Evolutionary conservation across 2,113 vertebrate genomes (phyloP), one percentile per base, ranked within the genome.

Genomic region (Circaetus gallicus): DNA sequence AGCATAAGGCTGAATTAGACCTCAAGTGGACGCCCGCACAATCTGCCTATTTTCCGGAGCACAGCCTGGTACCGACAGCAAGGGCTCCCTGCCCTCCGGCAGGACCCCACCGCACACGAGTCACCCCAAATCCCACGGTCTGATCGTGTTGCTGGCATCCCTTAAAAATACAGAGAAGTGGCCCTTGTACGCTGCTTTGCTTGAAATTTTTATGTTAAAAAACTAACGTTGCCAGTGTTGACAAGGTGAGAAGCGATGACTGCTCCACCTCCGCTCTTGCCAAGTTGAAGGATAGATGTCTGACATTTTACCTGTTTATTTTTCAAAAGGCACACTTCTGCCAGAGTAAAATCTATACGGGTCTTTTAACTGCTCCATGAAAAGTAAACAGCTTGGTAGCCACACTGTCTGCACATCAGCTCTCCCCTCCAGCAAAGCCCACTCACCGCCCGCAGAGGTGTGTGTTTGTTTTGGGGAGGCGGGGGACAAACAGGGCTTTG

Each of bases 361-460:
- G 42, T 72, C 62, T 85, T 86, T 79, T 25, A 80, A 88, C 13
- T 31, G 61, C 72, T 66, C 56, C 20, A 2, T 0, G 67, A 31
- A 97, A 97, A 92, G 77, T 43, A 96, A 94, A 91, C 74, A 95
- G 76, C 49, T 67, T 3, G n/a, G 85, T 43, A 92, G 84, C 70
- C 89, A 73, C 10, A 1, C 29, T 13, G 84, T 76, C 76, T 92
- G 63, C 94, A 79, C 73, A 53, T 1, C 67, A 90, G 70, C 89
- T 76, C 62, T 66, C 56, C 73, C 80, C 82, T 90, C 66, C 88
- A 72, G 84, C 85, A 50, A n/a, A 82, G 85, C 61, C 66, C 58
- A 29, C 90, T 78, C 55, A 0, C 29, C 0, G 1, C 6, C 50
- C 26, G 31, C 74, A 6, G 16, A 42, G 62, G 52, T 3, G 40